Base-by-base conservation (phyloP, 1,140 invertebrate genomes). In the Atopsyche davidsoni region DNA sequence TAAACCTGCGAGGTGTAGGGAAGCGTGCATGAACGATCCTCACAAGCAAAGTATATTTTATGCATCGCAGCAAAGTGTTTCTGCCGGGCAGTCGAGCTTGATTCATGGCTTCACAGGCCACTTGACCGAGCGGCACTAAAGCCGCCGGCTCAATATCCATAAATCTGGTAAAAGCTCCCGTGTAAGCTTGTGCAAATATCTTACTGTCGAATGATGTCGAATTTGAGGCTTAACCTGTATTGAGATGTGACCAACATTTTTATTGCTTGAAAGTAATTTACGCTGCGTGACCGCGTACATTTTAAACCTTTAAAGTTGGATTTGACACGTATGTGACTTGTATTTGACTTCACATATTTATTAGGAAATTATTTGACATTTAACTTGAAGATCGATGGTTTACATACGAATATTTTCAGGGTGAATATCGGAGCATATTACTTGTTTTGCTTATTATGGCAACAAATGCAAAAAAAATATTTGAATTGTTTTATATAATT, bases 121-220 rank as follows among this genome's bases (percentile, higher is more conserved):
- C 43, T 46, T 46, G 43, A 46, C 43, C 35, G 34, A 39, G 40
- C 22, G 36, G 35, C 35, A 19, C 14, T 38, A 39, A 48, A 48
- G 46, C 35, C 46, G 24, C 35, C 28, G 18, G 11, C 22, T 35
- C 36, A 39, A 48, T 48, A 48, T 38, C 46, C 46, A 48, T 48
- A 48, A 48, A 48, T 19, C 35, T 13, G 7, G 46, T 2, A 3
- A 23, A 22, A 31, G 31, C 42, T n/a, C 14, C 28, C 43, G n/a
- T 22, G 34, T 46, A 46, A 48, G 40, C 34, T 39, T 39, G 46
- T 48, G 46, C 34, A 48, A 48, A 48, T 36, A 39, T 28, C 34
- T 24, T 21, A 39, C 17, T 4, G 22, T 6, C 44, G 18, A n/a
- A 46, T 17, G 2, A 13, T 23, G 28, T 13, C 14, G 44, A 11